phyloP scores from a whole-genome alignment of 2,797 vertebrate genomes.

The Spinus pinus region DNA sequence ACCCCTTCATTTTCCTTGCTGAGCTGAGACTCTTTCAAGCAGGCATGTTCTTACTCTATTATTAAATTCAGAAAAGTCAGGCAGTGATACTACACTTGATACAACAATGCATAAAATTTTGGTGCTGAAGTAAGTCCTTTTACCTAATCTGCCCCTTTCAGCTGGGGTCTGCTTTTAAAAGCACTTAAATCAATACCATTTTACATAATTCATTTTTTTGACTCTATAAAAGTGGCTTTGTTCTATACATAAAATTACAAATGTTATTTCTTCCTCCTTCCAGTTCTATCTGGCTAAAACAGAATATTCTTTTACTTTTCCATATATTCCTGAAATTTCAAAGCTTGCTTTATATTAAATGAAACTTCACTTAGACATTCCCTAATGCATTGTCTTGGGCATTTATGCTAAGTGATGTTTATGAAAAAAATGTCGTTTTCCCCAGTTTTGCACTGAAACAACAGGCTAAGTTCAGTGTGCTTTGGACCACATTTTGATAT shows the following conservation, averaged over 20 bases:
- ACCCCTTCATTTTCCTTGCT: background rate
- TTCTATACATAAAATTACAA: background rate
- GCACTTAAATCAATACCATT: background rate
- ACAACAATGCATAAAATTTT: background rate
- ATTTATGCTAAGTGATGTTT: background rate
- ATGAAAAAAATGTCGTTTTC: background rate
- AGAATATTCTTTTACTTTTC: background rate
- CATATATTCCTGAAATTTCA: background rate
- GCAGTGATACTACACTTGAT: background rate
- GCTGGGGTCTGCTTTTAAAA: background rate
- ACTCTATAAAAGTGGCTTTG: background rate
- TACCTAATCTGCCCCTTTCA: background rate
- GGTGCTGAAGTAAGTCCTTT: background rate
- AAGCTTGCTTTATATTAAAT: background rate
- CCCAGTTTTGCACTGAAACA: background rate
- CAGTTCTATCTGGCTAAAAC: background rate
- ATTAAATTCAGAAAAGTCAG: background rate
- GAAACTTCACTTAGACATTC: background rate
- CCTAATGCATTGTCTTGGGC: background rate
- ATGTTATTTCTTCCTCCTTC: background rate
- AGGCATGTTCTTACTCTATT: background rate
- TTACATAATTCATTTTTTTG: background rate
- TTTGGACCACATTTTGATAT: background rate
- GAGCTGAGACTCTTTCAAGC: background rate
- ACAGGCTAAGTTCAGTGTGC: background rate